These are phyloP conservation scores for Meloidogyne chitwoodi DNA, from an alignment of 1,140 invertebrate genomes.

Conservation along the genomic window DNA sequence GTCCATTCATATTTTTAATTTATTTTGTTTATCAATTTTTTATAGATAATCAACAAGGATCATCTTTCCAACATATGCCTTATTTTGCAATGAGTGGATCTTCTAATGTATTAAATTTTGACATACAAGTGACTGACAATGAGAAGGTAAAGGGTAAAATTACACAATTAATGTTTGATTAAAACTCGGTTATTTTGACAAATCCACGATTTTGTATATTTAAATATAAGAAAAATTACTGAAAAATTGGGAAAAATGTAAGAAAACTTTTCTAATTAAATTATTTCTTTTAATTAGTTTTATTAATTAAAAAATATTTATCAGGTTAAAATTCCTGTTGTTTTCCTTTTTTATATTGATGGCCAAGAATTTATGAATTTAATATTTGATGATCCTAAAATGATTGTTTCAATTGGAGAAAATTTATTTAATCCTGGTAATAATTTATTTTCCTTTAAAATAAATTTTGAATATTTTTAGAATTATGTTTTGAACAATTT, in stretches of 20 bases:
- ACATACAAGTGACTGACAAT: not conserved
- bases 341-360: conserved; percentile 82
- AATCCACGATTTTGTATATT: no score
- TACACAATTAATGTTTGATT: no score
- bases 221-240: no score
- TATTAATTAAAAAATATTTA: not conserved
- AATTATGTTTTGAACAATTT: conserved; percentile 18
- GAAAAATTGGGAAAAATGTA: no score
- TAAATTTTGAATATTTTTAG: conserved; percentile 8
- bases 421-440: conserved; percentile 9
- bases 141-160: not conserved
- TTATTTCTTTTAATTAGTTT: no score
- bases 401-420: conserved; percentile 33
- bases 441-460: not conserved
- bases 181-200: no score
- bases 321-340: conserved; percentile 79
- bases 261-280: no score
- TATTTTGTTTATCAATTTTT: no score
- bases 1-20: no score
- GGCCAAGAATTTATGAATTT: conserved; percentile 67
- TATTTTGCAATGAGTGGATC: conserved; percentile 92
- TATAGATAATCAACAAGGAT: conserved; percentile 74
- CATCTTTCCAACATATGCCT: conserved; percentile 71
- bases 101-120: conserved; percentile 67
- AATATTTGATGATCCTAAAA: conserved; percentile 14